Evolutionary conservation across 2,113 vertebrate species (phyloP).

Genomic region (Calyptommatus sinebrachiatus): DNA sequence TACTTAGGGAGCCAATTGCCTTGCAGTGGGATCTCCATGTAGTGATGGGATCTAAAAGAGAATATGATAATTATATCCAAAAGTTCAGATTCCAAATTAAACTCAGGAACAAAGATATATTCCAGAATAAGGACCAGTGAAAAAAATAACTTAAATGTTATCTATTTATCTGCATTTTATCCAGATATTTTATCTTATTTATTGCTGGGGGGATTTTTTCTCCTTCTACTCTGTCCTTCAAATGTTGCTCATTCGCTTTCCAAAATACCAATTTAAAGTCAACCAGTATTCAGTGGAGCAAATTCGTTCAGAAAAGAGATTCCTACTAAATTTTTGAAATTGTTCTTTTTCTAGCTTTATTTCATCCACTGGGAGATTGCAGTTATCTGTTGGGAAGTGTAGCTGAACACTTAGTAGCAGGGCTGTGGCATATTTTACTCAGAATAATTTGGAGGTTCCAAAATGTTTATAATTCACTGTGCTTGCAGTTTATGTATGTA

Average conservation of each 20-base stretch:
- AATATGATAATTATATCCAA: too few relatives aligned
- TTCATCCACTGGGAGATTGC: background rate
- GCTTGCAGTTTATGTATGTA: background rate
- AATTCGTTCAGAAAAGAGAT: background rate
- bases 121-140: too few relatives aligned
- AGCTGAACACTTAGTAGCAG: background rate
- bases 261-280: background rate
- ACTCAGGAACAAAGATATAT: too few relatives aligned
- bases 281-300: background rate
- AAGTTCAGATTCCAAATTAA: too few relatives aligned
- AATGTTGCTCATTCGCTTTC: background rate
- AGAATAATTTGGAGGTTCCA: conserved; percentile 12
- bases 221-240: too few relatives aligned
- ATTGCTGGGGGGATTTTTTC: too few relatives aligned
- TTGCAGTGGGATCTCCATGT: too few relatives aligned
- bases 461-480: background rate
- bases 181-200: too few relatives aligned
- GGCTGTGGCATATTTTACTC: background rate
- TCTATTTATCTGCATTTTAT: too few relatives aligned
- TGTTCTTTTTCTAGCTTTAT: background rate
- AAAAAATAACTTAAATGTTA: too few relatives aligned
- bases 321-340: background rate
- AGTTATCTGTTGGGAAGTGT: background rate
- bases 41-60: too few relatives aligned
- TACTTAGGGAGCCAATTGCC: too few relatives aligned